Base-by-base conservation (phyloP, 1,140 invertebrate species). In the Aphelenchoides fujianensis region DNA sequence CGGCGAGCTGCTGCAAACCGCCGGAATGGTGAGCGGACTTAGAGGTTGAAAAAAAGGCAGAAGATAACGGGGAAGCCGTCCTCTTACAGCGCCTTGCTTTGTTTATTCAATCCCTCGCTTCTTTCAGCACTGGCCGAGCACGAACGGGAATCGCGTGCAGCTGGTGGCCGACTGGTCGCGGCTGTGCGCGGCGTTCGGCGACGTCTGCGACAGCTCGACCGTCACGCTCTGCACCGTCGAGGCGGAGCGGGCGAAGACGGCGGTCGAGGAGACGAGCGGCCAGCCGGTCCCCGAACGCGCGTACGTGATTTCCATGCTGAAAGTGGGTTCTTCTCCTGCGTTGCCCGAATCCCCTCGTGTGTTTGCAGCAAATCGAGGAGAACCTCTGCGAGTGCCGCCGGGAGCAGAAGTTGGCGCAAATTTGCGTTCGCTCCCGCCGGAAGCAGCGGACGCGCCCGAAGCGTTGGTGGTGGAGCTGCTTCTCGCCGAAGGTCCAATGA, bases 41-140 rank as follows among this genome's bases (percentile, higher is more conserved):
- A 73, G 30, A 12, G n/a, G 12, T 48, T 48, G 12, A 48, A 48
- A 48, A 48, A 48, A 12, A 12, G 12, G n/a, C n/a, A n/a, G n/a
- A n/a, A 48, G n/a, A 48, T 12, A n/a, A n/a, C n/a, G 12, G 41
- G n/a, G 41, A 12, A 12, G 12, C 12, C 12, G n/a, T n/a, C n/a
- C n/a, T 48, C n/a, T 48, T n/a, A 12, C 12, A 48, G n/a, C 55
- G 37, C 19, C 7, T 27, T 7, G 9, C 9, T 27, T 9, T 9
- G 9, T 59, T 7, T 7, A 59, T 7, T 27, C 9, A 35, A 53
- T 52, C 62, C 62, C 7, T 48, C 1, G 32, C 36, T 2, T 64
- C 3, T 74, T 74, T 53, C 32, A 74, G 73, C 72, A 70, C 30
- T 74, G 74, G 74, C 19, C 55, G 16, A 74, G 66, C 55, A 28